Conservation (phyloP, 2,888 invertebrate species). For the Cheilosia scutellata region DNA sequence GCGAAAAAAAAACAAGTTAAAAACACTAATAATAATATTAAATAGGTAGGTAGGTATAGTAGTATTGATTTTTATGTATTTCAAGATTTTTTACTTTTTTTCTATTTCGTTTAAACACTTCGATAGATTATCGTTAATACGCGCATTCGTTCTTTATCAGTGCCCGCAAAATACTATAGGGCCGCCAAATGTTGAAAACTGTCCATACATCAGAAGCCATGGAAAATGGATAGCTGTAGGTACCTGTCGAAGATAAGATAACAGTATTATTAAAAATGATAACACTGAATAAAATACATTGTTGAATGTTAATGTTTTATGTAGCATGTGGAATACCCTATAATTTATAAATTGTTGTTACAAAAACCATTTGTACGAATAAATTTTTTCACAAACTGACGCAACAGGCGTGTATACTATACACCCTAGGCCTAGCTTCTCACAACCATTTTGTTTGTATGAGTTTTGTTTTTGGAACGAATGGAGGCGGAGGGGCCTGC, state of each 20-base stretch:
- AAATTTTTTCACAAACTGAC: not conserved
- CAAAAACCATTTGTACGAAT: no score
- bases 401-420: no score
- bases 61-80: not conserved
- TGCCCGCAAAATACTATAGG: slow-evolving; percentile 16
- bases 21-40: no score
- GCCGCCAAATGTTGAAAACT: slow-evolving; percentile 1
- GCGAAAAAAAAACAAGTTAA: not conserved
- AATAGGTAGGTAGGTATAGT: no score
- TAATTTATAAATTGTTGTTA: not conserved
- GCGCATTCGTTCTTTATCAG: slow-evolving; percentile 33
- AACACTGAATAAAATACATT: not conserved
- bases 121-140: slow-evolving; percentile 32
- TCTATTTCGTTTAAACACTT: slow-evolving; percentile 10
- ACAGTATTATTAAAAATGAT: slow-evolving; percentile 29
- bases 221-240: slow-evolving; percentile 16
- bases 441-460: no score
- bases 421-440: no score
- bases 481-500: no score
- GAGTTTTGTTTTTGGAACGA: no score
- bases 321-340: not conserved
- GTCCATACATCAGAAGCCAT: slow-evolving; percentile 17
- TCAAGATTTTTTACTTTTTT: not conserved
- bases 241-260: slow-evolving; percentile 56
- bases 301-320: not conserved